A percentile compares a stretch with the other conserved stretches of the same genome.
These are phyloP conservation scores for Hippopotamyrus pictus DNA, from an alignment of 2,797 vertebrate genomes.

Conservation along the genomic window DNA sequence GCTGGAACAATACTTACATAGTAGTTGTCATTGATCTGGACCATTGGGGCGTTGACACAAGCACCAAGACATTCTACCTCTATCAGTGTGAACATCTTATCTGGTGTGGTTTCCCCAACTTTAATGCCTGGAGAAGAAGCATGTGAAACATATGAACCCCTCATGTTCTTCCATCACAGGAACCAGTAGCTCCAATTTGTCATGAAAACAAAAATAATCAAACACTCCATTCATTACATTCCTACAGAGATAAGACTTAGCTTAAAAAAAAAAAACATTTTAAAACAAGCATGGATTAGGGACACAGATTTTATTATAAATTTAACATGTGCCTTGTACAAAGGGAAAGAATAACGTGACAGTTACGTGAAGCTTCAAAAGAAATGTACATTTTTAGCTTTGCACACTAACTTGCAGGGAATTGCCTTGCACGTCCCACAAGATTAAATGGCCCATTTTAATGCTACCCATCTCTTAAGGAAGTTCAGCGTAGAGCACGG, in stretches of 20 bases:
- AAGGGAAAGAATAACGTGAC: neutral
- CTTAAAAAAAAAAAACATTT: neutral
- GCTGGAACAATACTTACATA: constrained; percentile 75
- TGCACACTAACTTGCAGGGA: neutral
- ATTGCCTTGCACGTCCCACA: neutral
- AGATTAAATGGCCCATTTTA: neutral
- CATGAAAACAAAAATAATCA: neutral
- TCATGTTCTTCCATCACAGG: neutral
- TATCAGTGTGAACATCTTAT: constrained; percentile 89
- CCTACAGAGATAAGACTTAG: neutral
- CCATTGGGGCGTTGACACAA: constrained; percentile 97
- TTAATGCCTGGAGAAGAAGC: constrained; percentile 76
- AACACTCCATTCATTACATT: neutral
- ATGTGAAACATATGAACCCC: neutral
- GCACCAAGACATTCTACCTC: constrained; percentile 98
- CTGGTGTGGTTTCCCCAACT: constrained; percentile 86
- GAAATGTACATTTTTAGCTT: neutral
- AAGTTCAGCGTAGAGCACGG: neutral
- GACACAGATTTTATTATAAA: neutral
- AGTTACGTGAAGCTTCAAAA: neutral
- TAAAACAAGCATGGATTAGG: neutral
- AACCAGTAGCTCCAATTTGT: neutral
- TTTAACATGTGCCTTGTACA: neutral
- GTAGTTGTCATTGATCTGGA: constrained; percentile 98
- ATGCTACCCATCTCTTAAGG: neutral